These are phyloP conservation scores for Xyliphius kryptos DNA, from an alignment of 2,113 vertebrate species.

Conservation along the genomic window DNA sequence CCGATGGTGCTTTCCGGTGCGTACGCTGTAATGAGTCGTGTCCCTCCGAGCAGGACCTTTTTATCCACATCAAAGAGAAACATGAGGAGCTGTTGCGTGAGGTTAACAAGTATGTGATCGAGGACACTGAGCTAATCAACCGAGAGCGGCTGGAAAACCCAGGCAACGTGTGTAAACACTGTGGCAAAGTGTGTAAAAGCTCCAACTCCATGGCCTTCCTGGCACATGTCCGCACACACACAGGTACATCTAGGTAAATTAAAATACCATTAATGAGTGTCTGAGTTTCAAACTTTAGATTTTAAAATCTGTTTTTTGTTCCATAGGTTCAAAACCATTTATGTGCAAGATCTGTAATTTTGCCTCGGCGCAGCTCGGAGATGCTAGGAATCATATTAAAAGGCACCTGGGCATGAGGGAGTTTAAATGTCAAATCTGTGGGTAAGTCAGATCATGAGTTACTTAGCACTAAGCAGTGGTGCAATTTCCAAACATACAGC, in stretches of 20 bases:
- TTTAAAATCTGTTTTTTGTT: conserved; percentile 44
- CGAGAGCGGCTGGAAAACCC: conserved; percentile 93
- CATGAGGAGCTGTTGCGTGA: conserved; percentile 91
- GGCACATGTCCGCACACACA: conserved; percentile 94
- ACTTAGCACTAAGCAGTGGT: too few relatives aligned
- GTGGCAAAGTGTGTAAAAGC: conserved; percentile 94
- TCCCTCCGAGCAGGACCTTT: conserved; percentile 84
- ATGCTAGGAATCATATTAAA: conserved; percentile 97
- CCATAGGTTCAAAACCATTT: conserved; percentile 95
- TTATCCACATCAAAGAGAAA: conserved; percentile 93
- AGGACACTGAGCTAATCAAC: conserved; percentile 97
- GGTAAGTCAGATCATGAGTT: conserved; percentile 72
- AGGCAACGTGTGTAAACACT: conserved; percentile 90
- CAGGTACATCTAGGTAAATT: conserved; percentile 65
- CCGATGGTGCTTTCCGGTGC: conserved; percentile 91
- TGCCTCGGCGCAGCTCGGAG: conserved; percentile 95
- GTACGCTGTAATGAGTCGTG: conserved; percentile 92
- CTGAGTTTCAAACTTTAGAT: not conserved
- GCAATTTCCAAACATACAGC: too few relatives aligned
- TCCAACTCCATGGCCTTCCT: conserved; percentile 98
- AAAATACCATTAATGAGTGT: not conserved
- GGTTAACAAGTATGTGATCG: conserved; percentile 94
- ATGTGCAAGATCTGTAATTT: conserved; percentile 99
- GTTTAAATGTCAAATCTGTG: conserved; percentile 97
- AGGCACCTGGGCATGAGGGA: conserved; percentile 98